Evolutionary conservation across 37 sponge, comb jelly and placozoan species (phyloP).

Genomic region (Geodia barretti): DNA sequence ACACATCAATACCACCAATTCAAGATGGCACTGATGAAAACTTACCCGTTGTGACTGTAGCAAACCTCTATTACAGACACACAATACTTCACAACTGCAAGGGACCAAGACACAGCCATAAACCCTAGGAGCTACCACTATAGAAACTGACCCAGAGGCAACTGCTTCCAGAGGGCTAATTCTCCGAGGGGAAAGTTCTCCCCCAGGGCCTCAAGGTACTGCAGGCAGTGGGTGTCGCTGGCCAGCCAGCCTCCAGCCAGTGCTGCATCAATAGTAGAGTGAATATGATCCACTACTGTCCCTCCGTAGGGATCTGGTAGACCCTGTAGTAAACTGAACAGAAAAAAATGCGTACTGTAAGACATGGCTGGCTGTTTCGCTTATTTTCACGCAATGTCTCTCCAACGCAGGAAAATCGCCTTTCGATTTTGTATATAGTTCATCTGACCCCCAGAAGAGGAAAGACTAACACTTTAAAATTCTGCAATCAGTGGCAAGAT

Average conservation of each 20-base stretch:
- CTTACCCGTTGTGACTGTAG: neutral
- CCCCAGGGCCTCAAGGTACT: slow-evolving; percentile 48
- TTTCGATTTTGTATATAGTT: too few relatives aligned
- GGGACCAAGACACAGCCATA: neutral
- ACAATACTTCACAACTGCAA: slow-evolving; percentile 25
- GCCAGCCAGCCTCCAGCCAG: neutral
- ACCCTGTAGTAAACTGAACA: slow-evolving; percentile 25
- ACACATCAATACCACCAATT: too few relatives aligned
- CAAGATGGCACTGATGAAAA: too few relatives aligned
- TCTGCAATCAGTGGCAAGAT: too few relatives aligned
- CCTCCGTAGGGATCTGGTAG: neutral
- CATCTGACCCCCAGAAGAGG: too few relatives aligned
- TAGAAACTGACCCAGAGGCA: slow-evolving; percentile 26
- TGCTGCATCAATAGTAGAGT: neutral
- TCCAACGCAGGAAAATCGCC: too few relatives aligned
- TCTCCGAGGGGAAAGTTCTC: slow-evolving; percentile 56
- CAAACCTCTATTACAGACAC: neutral
- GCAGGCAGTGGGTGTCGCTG: neutral
- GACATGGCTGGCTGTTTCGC: too few relatives aligned
- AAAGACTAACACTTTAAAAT: too few relatives aligned
- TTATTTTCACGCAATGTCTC: too few relatives aligned
- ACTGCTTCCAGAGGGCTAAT: slow-evolving; percentile 5
- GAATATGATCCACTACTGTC: neutral
- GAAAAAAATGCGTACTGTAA: neutral
- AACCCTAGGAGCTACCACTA: neutral